These are phyloP conservation scores for Peromyscus polionotus DNA, from an alignment of 2,113 vertebrate genomes.

Conservation along the genomic window DNA sequence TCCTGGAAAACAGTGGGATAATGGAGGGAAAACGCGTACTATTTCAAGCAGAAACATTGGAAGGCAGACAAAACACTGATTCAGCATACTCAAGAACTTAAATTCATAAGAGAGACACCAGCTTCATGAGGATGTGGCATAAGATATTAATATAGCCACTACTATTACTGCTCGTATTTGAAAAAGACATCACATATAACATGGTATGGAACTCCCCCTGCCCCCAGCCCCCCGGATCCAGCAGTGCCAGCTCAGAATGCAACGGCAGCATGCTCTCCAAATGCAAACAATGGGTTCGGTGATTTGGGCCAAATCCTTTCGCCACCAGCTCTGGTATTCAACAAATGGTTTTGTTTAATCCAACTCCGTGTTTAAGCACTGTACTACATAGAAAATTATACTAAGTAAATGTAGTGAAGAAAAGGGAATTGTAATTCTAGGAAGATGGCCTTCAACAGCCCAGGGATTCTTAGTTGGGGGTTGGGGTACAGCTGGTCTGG, in stretches of 20 bases:
- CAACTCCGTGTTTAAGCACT: neutral
- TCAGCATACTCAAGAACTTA: neutral
- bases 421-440: neutral
- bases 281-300: neutral
- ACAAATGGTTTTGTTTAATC: neutral
- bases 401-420: neutral
- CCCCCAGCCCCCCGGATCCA: neutral
- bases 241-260: neutral
- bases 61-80: neutral
- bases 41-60: slow-evolving; percentile 10
- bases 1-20: neutral
- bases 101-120: neutral
- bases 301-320: neutral
- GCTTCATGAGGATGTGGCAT: neutral
- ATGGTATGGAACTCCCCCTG: neutral
- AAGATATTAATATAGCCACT: neutral
- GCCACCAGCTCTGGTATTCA: neutral
- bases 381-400: neutral
- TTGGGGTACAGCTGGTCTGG: neutral
- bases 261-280: neutral
- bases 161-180: neutral
- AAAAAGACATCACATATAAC: neutral
- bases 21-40: neutral
- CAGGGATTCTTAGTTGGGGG: neutral
- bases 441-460: neutral